Conservation (phyloP, 2,797 vertebrate genomes). For the Channa striata region DNA sequence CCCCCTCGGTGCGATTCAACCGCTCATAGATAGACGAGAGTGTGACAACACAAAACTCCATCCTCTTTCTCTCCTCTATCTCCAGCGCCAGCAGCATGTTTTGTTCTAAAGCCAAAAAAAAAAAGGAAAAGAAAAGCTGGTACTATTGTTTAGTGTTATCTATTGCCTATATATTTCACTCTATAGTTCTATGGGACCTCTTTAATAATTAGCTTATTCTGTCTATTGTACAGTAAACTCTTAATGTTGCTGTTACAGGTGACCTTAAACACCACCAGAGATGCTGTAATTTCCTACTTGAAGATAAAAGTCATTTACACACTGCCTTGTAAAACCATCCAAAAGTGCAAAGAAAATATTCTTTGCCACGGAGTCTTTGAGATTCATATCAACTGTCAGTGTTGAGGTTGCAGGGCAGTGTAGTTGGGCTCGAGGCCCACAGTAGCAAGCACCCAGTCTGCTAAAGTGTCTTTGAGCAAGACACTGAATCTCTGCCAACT, state of each 20-base stretch:
- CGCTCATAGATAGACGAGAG: conserved; percentile 37
- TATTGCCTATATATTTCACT: conserved; percentile 9
- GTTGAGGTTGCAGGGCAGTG: conserved; percentile 49
- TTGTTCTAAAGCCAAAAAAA: conserved; percentile 20
- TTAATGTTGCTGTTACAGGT: conserved; percentile 22
- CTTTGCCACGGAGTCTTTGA: conserved; percentile 39
- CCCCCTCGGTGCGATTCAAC: conserved; percentile 29
- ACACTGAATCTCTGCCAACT: conserved; percentile 69
- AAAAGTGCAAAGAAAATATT: conserved; percentile 56
- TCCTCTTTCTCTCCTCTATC: conserved; percentile 23
- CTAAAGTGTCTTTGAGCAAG: conserved; percentile 71
- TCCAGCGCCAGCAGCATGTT: conserved; percentile 5
- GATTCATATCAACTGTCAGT: conserved; percentile 52
- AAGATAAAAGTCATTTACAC: conserved; percentile 47
- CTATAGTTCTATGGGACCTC: not conserved
- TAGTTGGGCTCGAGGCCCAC: conserved; percentile 52
- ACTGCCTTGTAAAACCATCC: conserved; percentile 43
- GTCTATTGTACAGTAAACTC: not conserved
- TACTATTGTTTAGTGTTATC: not conserved
- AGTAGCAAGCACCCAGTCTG: conserved; percentile 34
- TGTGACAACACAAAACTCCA: conserved; percentile 34
- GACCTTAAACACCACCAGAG: conserved; percentile 8
- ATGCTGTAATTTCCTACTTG: conserved; percentile 49
- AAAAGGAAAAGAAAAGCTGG: conserved; percentile 8
- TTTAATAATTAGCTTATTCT: conserved; percentile 26